Evolutionary conservation across 92 coral and sea anemone genomes (phyloP), one percentile per base, ranked within the genome.

Genomic region (Scolanthus callimorphus): DNA sequence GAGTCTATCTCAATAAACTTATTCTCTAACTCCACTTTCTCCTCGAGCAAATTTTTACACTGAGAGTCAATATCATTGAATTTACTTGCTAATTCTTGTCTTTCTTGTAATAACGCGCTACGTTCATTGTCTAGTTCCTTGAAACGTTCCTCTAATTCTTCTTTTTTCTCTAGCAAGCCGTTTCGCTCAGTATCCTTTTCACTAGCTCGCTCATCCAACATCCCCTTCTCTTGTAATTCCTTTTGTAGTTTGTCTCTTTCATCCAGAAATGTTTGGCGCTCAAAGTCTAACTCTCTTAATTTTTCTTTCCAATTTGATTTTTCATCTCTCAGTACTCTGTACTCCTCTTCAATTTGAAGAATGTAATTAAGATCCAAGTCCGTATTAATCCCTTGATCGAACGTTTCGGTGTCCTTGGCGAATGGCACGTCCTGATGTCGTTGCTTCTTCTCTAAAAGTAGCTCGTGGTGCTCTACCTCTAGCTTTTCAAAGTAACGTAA

Each of bases 401-500:
- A 54, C 51, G 41, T 65, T 21, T 28, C 39, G 22, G 23, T 25
- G 10, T 17, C 49, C 17, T 13, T 27, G 24, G 39, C 20, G 12
- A 34, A 8, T 12, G 12, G 37, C 39, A 2, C 12, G 4, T 11
- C 52, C 17, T 11, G 19, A 4, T 46, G 17, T 13, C 59, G 55
- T 9, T 55, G 24, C 54, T 30, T 68, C 31, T 51, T 57, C 28
- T 71, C 48, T 3, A 63, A 29, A 52, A 57, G 55, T 20, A 78
- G 27, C 41, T 74, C 82, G 26, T 73, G 78, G 69, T 59, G 77
- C 31, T 68, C 71, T 39, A 39, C 61, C 55, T 86, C 89, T 2
- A 72, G 62, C 24, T 71, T 65, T 29, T 81, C 95, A 31, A 86
- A 71, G 68, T 67, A 86, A 28, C 55, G 56, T 31, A 86, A 55